phyloP scores from a whole-genome alignment of 2,113 vertebrate genomes.

The Anseranas semipalmata region DNA sequence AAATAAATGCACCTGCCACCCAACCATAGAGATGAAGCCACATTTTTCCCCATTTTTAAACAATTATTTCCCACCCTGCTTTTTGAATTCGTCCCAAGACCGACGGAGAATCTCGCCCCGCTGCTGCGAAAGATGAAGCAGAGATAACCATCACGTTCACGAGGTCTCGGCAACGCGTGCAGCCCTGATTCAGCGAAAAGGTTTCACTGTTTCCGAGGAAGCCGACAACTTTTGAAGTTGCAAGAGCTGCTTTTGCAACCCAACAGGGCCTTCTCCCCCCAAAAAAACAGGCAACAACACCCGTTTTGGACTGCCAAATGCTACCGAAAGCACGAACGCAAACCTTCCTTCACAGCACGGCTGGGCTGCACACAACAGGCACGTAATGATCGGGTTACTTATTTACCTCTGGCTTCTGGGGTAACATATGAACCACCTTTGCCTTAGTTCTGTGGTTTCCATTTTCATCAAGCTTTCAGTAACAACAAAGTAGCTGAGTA shows the following conservation, averaged over 20 bases:
- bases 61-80: not conserved
- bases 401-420: not conserved
- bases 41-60: not conserved
- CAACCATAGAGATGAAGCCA: accelerated
- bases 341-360: no score
- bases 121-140: not conserved
- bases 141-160: not conserved
- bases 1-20: not conserved
- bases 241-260: not conserved
- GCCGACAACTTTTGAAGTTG: not conserved
- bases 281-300: not conserved
- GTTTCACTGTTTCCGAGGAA: not conserved
- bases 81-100: not conserved
- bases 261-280: not conserved
- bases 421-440: not conserved
- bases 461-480: not conserved
- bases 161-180: not conserved
- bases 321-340: not conserved
- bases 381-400: not conserved
- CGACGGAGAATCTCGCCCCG: not conserved
- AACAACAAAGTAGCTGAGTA: not conserved
- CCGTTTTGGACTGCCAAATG: not conserved
- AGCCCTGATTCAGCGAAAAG: not conserved
- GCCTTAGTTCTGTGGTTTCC: constrained; percentile 3
- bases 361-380: not conserved